phyloP scores from a whole-genome alignment of 2,113 vertebrate genomes.

The Elanoides forficatus region DNA sequence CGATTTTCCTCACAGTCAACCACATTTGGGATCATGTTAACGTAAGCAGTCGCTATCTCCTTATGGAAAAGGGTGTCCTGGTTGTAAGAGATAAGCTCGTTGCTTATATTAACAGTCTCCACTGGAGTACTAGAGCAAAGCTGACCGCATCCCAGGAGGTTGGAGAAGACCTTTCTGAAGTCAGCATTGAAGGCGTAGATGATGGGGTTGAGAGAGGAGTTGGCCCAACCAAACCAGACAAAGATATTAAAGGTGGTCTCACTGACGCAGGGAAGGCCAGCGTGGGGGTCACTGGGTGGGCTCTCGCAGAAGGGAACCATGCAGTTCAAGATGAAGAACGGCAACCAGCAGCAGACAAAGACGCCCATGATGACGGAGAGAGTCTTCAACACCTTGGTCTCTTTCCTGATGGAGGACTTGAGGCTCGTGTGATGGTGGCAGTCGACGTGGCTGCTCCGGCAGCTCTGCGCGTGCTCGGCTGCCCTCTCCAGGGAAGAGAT shows the following conservation, averaged over 20 bases:
- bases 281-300: slow-evolving; percentile 52
- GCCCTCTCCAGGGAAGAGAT: slow-evolving; percentile 91
- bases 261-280: slow-evolving; percentile 88
- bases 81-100: slow-evolving; percentile 89
- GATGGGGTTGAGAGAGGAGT: slow-evolving; percentile 93
- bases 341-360: slow-evolving; percentile 96
- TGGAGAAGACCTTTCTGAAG: slow-evolving; percentile 90
- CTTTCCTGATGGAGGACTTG: slow-evolving; percentile 85
- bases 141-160: slow-evolving; percentile 83
- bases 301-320: slow-evolving; percentile 89
- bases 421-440: slow-evolving; percentile 80
- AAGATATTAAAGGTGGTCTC: slow-evolving; percentile 94
- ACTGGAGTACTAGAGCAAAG: slow-evolving; percentile 82
- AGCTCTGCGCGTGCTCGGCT: slow-evolving; percentile 86
- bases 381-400: slow-evolving; percentile 94
- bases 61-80: slow-evolving; percentile 85
- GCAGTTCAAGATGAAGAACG: slow-evolving; percentile 94
- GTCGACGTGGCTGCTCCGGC: slow-evolving; percentile 73
- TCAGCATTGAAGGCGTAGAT: slow-evolving; percentile 96
- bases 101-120: slow-evolving; percentile 89
- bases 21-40: slow-evolving; percentile 87
- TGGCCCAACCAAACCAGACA: slow-evolving; percentile 97
- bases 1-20: slow-evolving; percentile 78
- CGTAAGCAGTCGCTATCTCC: slow-evolving; percentile 81
- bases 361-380: slow-evolving; percentile 93